Conservation (phyloP, 2,888 invertebrate genomes). For the Drosophila melanosoma region DNA sequence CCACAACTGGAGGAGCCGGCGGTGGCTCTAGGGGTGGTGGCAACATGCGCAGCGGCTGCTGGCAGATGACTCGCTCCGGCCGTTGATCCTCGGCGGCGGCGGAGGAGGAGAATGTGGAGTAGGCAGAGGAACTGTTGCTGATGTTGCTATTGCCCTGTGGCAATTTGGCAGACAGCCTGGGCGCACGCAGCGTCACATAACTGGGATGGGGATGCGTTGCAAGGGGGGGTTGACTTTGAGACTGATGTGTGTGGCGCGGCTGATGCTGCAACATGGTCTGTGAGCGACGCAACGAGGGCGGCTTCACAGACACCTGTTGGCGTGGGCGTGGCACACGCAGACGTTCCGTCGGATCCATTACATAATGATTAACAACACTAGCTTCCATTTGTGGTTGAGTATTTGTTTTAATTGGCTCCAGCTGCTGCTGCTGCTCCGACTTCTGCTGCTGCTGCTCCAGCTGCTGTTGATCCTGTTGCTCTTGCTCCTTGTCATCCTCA, state of each 20-base stretch:
- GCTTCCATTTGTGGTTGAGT: not conserved
- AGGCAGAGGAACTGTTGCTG: constrained; percentile 61
- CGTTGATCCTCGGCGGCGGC: constrained; percentile 42
- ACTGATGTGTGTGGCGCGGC: constrained; percentile 3
- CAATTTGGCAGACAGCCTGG: constrained; percentile 36
- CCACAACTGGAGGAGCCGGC: constrained; percentile 58
- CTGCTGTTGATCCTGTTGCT: constrained; percentile 21
- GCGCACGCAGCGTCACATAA: constrained; percentile 58
- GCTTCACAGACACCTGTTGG: constrained; percentile 80
- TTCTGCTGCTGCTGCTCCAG: constrained; percentile 30
- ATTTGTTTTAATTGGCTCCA: not conserved
- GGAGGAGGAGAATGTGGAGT: constrained; percentile 63
- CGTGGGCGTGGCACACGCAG: constrained; percentile 78
- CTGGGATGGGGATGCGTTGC: constrained; percentile 43
- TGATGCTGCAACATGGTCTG: constrained; percentile 80
- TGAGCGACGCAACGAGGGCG: constrained; percentile 81
- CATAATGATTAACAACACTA: constrained; percentile 75
- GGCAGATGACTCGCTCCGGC: constrained; percentile 71
- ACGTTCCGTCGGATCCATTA: constrained; percentile 79
- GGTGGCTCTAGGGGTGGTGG: constrained; percentile 71
- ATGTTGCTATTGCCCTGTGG: constrained; percentile 29
- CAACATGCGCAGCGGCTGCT: constrained; percentile 73
- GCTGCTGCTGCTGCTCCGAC: not conserved
- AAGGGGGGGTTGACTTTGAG: not conserved
- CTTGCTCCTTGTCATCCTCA: constrained; percentile 55